These are phyloP conservation scores for Neodiprion lecontei DNA, from an alignment of 1,140 invertebrate genomes.

Conservation along the genomic window DNA sequence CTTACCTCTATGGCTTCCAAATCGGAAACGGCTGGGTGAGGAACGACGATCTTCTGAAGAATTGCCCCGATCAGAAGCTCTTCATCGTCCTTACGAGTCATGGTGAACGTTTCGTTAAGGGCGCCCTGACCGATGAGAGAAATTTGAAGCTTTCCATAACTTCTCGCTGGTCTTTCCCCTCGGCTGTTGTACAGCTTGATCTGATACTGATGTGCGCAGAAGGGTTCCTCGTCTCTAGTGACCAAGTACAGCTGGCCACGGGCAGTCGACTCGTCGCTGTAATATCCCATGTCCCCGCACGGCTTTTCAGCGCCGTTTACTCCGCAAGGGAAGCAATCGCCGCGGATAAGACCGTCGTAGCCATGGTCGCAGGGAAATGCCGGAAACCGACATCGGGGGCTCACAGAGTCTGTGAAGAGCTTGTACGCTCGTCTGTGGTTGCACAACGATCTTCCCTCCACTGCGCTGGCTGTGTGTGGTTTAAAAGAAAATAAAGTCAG, in stretches of 20 bases:
- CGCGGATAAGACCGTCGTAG: slow-evolving; percentile 84
- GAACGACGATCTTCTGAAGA: slow-evolving; percentile 82
- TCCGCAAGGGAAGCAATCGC: slow-evolving; percentile 75
- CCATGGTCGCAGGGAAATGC: slow-evolving; percentile 81
- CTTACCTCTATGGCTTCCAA: slow-evolving; percentile 56
- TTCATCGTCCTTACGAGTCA: slow-evolving; percentile 85
- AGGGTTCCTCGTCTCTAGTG: slow-evolving; percentile 90
- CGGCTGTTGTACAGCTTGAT: slow-evolving; percentile 80
- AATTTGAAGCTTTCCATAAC: slow-evolving; percentile 84
- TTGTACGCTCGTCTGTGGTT: slow-evolving; percentile 93
- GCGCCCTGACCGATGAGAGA: slow-evolving; percentile 80
- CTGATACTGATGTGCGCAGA: slow-evolving; percentile 91
- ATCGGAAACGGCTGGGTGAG: slow-evolving; percentile 82
- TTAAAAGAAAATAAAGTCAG: slow-evolving; percentile 27
- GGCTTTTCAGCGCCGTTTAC: slow-evolving; percentile 60
- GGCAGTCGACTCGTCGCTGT: slow-evolving; percentile 81
- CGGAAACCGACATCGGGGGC: slow-evolving; percentile 86
- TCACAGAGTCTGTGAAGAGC: slow-evolving; percentile 93
- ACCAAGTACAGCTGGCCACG: slow-evolving; percentile 84
- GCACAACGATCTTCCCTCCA: slow-evolving; percentile 86
- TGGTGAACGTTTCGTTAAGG: slow-evolving; percentile 87
- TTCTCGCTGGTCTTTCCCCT: slow-evolving; percentile 68
- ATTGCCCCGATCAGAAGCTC: slow-evolving; percentile 75
- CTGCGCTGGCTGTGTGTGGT: slow-evolving; percentile 70
- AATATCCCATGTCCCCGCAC: slow-evolving; percentile 94